A percentile compares a stretch with the other conserved stretches of the same genome.
Conservation (phyloP, 2,797 vertebrate species). For the Fringilla coelebs region DNA sequence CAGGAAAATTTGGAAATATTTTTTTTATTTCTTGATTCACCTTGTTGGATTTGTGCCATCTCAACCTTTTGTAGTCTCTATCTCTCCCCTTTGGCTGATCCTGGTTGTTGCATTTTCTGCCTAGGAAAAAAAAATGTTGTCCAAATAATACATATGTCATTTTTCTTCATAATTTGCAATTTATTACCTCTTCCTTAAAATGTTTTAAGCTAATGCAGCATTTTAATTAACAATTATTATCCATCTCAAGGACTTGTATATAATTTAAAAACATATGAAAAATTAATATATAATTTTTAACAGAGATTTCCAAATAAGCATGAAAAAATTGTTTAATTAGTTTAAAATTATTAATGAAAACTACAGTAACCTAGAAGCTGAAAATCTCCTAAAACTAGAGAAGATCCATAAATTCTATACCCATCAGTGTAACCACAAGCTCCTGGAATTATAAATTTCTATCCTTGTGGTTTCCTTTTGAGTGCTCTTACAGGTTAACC, state of each 20-base stretch:
- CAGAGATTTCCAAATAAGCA: background rate
- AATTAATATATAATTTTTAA: constrained; percentile 44
- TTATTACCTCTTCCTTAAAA: background rate
- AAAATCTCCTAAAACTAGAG: background rate
- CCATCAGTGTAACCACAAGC: background rate
- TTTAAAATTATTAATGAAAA: background rate
- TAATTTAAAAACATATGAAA: constrained; percentile 46
- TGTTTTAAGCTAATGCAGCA: background rate
- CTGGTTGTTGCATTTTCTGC: background rate
- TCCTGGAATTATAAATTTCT: background rate
- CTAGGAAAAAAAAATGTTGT: background rate
- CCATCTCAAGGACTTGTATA: background rate
- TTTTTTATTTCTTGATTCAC: background rate
- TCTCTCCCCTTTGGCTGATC: background rate
- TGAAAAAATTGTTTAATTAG: background rate
- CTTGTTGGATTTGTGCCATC: background rate
- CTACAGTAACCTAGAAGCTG: background rate
- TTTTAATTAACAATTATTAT: constrained; percentile 26
- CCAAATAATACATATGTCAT: background rate
- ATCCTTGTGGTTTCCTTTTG: background rate
- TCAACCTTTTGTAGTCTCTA: background rate
- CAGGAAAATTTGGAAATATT: background rate
- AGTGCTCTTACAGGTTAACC: background rate
- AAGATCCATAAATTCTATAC: background rate
- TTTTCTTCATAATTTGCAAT: background rate